phyloP scores from a whole-genome alignment of 2,888 invertebrate genomes.

The Caenorhabditis sp. region DNA sequence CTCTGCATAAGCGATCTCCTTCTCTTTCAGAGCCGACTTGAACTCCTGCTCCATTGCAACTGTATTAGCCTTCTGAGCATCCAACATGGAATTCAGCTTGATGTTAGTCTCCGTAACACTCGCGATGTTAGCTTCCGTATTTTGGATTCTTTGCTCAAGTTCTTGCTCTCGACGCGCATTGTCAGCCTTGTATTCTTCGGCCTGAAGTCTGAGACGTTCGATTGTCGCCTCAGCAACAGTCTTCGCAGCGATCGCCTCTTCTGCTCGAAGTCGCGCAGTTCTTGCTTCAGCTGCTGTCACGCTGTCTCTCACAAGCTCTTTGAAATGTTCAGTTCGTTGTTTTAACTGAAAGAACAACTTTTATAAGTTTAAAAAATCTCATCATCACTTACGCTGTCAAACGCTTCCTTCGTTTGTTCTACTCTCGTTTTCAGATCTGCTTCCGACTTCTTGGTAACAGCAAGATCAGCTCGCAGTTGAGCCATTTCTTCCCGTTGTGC shows the following conservation, averaged over 20 bases:
- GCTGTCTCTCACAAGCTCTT: constrained; percentile 64
- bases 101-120: constrained; percentile 51
- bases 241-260: constrained; percentile 55
- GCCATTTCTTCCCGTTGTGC: constrained; percentile 67
- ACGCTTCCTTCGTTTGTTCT: constrained; percentile 63
- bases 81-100: constrained; percentile 46
- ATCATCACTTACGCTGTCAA: constrained; percentile 24
- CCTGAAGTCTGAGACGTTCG: constrained; percentile 46
- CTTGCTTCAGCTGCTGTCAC: constrained; percentile 64
- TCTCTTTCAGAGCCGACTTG: constrained; percentile 42
- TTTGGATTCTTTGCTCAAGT: constrained; percentile 42
- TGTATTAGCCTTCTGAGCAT: constrained; percentile 53
- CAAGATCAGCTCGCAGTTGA: constrained; percentile 57
- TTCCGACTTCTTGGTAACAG: constrained; percentile 59
- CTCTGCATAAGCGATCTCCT: constrained; percentile 41
- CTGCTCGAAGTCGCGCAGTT: constrained; percentile 58
- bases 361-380: background rate
- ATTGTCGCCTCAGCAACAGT: constrained; percentile 51
- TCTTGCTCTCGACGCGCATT: constrained; percentile 30
- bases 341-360: constrained; percentile 54
- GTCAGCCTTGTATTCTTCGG: constrained; percentile 58
- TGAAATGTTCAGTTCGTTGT: constrained; percentile 63
- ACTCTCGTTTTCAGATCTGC: constrained; percentile 57
- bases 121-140: constrained; percentile 29
- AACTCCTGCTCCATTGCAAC: constrained; percentile 44